A percentile compares a stretch with the other conserved stretches of the same genome.
These are phyloP conservation scores for Bolborhynchus lineola DNA, from an alignment of 2,113 vertebrate species.

Conservation along the genomic window DNA sequence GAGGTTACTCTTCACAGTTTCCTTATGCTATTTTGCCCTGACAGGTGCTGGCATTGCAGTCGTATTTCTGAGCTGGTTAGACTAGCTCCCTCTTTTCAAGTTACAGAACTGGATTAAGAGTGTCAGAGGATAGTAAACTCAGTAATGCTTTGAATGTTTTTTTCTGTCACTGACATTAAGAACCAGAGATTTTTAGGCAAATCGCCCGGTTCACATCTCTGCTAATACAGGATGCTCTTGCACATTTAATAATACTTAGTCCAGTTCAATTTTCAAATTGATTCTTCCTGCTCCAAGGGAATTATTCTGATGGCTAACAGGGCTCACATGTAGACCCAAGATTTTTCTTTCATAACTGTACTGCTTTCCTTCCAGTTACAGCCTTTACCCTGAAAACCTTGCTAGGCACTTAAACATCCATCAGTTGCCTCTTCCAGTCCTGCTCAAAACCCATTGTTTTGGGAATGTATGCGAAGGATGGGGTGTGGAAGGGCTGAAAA, in stretches of 20 bases:
- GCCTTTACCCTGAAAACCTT: not conserved
- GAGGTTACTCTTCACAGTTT: not conserved
- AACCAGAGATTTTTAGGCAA: not conserved
- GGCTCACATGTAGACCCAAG: not conserved
- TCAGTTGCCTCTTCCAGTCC: not conserved
- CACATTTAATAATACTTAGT: not conserved
- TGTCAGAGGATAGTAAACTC: not conserved
- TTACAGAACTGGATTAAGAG: not conserved
- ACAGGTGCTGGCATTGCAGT: not conserved
- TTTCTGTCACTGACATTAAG: not conserved
- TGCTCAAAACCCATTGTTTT: not conserved
- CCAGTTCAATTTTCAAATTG: slow-evolving; percentile 6
- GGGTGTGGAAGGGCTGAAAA: not conserved
- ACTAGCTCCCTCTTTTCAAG: not conserved
- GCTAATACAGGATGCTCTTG: not conserved
- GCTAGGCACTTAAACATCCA: not conserved
- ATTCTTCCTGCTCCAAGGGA: not conserved
- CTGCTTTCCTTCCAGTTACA: not conserved
- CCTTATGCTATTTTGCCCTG: not conserved
- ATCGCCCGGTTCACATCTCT: not conserved
- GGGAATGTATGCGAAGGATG: not conserved
- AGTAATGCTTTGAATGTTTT: not conserved
- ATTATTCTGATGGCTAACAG: not conserved
- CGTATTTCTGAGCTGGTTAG: not conserved
- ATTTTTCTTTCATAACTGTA: not conserved